phyloP scores from a whole-genome alignment of 2,113 vertebrate genomes.

The Poecilia latipinna region DNA sequence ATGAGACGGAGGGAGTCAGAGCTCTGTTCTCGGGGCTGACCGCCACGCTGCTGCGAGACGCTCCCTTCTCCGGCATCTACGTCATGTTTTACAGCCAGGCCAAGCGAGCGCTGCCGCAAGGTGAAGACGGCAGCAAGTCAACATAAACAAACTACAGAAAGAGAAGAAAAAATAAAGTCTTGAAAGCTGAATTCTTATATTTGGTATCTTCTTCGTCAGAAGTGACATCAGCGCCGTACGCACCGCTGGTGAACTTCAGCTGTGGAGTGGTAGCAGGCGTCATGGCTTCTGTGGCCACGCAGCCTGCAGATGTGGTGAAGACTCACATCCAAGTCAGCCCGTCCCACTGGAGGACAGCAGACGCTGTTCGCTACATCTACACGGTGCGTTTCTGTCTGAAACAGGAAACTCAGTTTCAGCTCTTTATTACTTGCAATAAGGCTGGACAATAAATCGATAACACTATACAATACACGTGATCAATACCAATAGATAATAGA shows the following conservation, averaged over 20 bases:
- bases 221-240: conserved; percentile 72
- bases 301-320: conserved; percentile 96
- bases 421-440: background rate
- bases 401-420: background rate
- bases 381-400: conserved; percentile 69
- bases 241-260: conserved; percentile 88
- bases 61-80: conserved; percentile 96
- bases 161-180: too few species aligned
- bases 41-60: conserved; percentile 91
- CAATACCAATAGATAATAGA: too few species aligned
- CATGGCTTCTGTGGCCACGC: conserved; percentile 91
- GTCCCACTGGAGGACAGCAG: conserved; percentile 77
- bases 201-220: conserved; percentile 71
- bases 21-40: conserved; percentile 93
- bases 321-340: conserved; percentile 93
- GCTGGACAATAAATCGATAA: too few species aligned
- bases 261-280: conserved; percentile 91
- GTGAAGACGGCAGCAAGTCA: conserved; percentile 54
- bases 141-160: background rate
- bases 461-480: too few species aligned
- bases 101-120: conserved; percentile 82
- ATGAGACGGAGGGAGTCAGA: conserved; percentile 84
- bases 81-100: conserved; percentile 97
- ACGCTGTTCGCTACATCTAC: conserved; percentile 83
- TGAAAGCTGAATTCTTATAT: background rate